Conservation (phyloP, 2,888 invertebrate species). For the Yponomeuta cagnagella region DNA sequence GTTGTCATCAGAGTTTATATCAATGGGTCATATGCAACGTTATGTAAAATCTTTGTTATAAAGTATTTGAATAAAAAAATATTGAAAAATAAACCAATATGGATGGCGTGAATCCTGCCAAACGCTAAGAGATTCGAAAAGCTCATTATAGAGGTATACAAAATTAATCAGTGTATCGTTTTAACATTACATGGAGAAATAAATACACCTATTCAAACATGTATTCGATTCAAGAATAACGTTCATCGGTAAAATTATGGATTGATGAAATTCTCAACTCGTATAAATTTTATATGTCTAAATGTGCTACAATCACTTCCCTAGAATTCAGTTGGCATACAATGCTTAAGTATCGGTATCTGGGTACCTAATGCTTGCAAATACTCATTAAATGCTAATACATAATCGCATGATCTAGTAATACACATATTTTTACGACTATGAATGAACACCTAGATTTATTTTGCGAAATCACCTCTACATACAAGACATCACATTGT, state of each 20-base stretch:
- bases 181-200: slow-evolving; percentile 55
- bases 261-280: background rate
- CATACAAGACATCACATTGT: slow-evolving; percentile 55
- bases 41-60: slow-evolving; percentile 40
- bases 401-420: slow-evolving; percentile 48
- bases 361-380: slow-evolving; percentile 41
- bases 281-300: background rate
- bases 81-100: slow-evolving; percentile 31
- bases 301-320: background rate
- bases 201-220: slow-evolving; percentile 30
- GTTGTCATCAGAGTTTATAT: slow-evolving; percentile 9
- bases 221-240: slow-evolving; percentile 25
- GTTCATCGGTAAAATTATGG: background rate
- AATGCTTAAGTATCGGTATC: slow-evolving; percentile 8
- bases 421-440: background rate
- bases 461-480: slow-evolving; percentile 58
- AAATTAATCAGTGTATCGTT: slow-evolving; percentile 35
- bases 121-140: slow-evolving; percentile 49
- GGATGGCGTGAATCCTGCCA: slow-evolving; percentile 47
- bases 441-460: background rate
- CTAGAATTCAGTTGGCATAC: background rate
- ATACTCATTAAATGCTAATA: slow-evolving; percentile 30
- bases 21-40: background rate
- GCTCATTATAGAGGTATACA: background rate
- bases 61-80: slow-evolving; percentile 59